A percentile compares a stretch with the other conserved stretches of the same genome.
phyloP scores from a whole-genome alignment of 2,797 vertebrate genomes.

The Diplodus sargus region DNA sequence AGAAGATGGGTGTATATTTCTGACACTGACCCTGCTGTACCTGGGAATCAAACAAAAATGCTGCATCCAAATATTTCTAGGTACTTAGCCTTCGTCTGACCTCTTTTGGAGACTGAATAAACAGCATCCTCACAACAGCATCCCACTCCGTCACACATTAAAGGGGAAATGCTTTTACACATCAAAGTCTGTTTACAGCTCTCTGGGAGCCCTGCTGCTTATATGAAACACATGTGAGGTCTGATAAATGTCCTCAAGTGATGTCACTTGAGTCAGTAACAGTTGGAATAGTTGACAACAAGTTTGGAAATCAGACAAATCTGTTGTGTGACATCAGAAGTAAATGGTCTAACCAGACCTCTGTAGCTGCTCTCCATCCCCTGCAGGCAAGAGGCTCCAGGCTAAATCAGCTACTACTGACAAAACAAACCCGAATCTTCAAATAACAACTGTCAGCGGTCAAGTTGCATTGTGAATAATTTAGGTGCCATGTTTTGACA shows the following conservation, averaged over 20 bases:
- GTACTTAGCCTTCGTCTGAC: background rate
- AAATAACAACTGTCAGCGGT: too few relatives aligned
- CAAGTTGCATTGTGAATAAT: conserved; percentile 4
- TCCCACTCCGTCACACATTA: background rate
- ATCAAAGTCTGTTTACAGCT: background rate
- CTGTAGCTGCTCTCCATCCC: background rate
- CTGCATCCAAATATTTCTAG: background rate
- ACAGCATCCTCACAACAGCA: background rate
- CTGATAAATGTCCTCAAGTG: background rate
- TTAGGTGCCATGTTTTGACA: background rate
- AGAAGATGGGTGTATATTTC: too few relatives aligned
- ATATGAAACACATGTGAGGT: background rate
- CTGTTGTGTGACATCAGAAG: background rate
- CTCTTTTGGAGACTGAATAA: background rate
- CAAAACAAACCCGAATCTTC: background rate
- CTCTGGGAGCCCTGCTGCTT: background rate
- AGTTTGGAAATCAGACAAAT: background rate
- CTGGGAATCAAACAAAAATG: background rate
- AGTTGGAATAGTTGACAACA: background rate
- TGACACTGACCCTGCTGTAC: background rate
- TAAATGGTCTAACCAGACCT: background rate
- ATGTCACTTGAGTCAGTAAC: background rate
- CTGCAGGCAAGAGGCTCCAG: background rate
- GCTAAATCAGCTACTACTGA: background rate
- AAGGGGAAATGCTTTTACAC: background rate